Evolutionary conservation across 2,113 vertebrate species (phyloP).

Genomic region (Taurulus bubalis): DNA sequence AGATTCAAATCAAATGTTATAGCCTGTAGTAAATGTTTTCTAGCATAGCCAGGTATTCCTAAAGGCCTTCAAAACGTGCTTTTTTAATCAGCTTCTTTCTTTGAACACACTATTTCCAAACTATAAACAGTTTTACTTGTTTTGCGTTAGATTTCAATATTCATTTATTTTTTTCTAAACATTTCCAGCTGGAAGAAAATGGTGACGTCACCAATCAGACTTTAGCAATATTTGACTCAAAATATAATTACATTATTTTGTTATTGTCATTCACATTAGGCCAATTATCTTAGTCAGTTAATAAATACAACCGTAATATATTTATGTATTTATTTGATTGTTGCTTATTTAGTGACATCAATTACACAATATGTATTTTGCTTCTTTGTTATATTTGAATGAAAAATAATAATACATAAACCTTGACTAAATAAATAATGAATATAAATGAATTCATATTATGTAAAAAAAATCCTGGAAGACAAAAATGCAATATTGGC

Average conservation of each 20-base stretch:
- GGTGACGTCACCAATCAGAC: not conserved
- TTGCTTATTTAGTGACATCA: not conserved
- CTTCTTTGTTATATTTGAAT: rapidly evolving
- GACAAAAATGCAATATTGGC: not conserved
- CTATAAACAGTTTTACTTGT: not conserved
- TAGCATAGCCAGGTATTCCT: not conserved
- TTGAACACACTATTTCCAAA: too few species aligned
- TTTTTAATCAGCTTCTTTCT: not conserved
- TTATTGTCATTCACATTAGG: not conserved
- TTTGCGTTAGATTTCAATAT: not conserved
- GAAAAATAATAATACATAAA: not conserved
- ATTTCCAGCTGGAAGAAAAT: not conserved
- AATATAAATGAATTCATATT: not conserved
- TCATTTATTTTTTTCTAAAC: not conserved
- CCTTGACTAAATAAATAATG: too few species aligned
- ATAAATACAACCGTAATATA: too few species aligned
- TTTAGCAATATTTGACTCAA: not conserved
- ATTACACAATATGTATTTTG: not conserved
- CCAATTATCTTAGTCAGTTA: too few species aligned
- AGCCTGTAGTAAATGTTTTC: not conserved
- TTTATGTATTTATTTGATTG: not conserved
- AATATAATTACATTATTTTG: too few species aligned
- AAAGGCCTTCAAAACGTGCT: not conserved
- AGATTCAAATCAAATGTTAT: not conserved
- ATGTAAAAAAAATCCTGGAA: not conserved